phyloP scores from a whole-genome alignment of 2,797 vertebrate genomes.

The Pachyuromys duprasi region DNA sequence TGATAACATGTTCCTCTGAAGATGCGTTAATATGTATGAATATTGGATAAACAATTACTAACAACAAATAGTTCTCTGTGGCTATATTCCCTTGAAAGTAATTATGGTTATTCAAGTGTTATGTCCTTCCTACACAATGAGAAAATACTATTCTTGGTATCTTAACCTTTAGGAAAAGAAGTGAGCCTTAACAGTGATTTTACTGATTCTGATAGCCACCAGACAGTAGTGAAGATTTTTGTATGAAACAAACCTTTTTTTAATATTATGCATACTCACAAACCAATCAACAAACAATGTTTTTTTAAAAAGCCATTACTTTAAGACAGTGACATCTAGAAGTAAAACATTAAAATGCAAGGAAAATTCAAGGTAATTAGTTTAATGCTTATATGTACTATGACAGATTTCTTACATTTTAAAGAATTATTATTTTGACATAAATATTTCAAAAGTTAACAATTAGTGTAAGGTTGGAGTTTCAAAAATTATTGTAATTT shows the following conservation, averaged over 20 bases:
- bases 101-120: background rate
- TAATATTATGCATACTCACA: background rate
- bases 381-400: background rate
- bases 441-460: conserved; percentile 13
- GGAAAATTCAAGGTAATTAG: background rate
- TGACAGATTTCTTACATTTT: background rate
- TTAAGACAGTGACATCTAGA: background rate
- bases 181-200: background rate
- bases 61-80: background rate
- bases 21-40: background rate
- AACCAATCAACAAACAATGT: background rate
- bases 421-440: background rate
- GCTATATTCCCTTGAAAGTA: background rate
- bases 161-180: conserved; percentile 9
- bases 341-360: background rate
- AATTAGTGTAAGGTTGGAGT: background rate
- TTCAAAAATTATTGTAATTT: background rate
- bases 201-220: background rate
- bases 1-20: background rate
- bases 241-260: background rate
- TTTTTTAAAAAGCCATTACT: background rate
- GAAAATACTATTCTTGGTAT: background rate
- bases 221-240: background rate
- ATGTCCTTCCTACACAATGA: background rate
- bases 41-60: background rate